phyloP scores from a whole-genome alignment of 2,113 vertebrate species.

The Bostrychus sinensis region DNA sequence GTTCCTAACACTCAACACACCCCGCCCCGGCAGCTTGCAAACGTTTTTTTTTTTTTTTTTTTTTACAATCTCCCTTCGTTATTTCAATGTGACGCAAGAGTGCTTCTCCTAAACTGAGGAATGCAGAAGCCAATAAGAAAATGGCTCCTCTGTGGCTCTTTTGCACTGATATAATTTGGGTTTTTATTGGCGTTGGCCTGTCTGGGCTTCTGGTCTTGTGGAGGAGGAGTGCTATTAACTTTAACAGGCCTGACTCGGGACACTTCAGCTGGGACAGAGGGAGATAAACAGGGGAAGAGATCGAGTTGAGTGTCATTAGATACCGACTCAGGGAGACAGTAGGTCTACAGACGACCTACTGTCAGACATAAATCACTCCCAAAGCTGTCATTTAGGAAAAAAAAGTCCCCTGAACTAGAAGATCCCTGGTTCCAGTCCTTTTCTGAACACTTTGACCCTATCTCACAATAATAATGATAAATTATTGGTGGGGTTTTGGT shows the following conservation, averaged over 20 bases:
- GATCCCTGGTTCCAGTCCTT: too few relatives aligned
- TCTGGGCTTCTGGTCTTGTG: conserved; percentile 58
- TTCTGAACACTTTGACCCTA: too few relatives aligned
- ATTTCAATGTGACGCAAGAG: conserved; percentile 32
- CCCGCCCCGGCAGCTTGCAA: conserved; percentile 4
- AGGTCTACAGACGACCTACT: conserved; percentile 10
- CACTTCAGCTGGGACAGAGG: conserved; percentile 27
- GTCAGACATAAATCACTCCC: conserved; percentile 18
- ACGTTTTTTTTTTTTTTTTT: too few relatives aligned
- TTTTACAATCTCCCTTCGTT: conserved; percentile 15
- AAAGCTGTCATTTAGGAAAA: background rate
- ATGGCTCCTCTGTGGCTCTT: conserved; percentile 47
- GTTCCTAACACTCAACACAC: conserved; percentile 18
- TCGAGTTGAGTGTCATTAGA: conserved; percentile 27
- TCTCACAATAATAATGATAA: too few relatives aligned
- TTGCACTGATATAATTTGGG: conserved; percentile 65
- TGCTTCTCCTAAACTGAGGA: conserved; percentile 38
- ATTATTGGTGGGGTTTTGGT: background rate
- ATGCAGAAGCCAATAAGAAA: conserved; percentile 48
- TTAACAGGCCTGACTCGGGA: conserved; percentile 56
- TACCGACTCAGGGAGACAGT: conserved; percentile 16
- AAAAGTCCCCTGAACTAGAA: too few relatives aligned
- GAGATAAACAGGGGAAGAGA: conserved; percentile 15
- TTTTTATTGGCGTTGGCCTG: conserved; percentile 65
- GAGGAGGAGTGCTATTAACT: conserved; percentile 64